These are phyloP conservation scores for Volucella bombylans DNA, from an alignment of 2,888 invertebrate genomes.

Conservation along the genomic window DNA sequence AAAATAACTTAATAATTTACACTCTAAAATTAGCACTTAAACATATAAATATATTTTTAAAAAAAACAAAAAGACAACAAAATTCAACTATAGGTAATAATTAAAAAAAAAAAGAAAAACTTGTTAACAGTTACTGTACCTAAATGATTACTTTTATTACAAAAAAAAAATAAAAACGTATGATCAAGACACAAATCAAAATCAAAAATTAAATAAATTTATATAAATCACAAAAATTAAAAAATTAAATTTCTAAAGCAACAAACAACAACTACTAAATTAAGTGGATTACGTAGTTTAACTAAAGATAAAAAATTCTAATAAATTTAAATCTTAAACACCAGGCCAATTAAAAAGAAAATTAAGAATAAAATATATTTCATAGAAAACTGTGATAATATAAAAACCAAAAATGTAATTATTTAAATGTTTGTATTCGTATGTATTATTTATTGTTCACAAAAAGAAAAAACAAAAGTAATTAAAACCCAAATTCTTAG, in stretches of 20 bases:
- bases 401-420: slow-evolving; percentile 34
- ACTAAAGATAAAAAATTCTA: slow-evolving; percentile 24
- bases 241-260: slow-evolving; percentile 22
- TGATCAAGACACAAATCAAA: slow-evolving; percentile 37
- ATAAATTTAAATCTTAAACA: slow-evolving; percentile 17
- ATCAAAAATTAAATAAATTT: not conserved
- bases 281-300: slow-evolving; percentile 29
- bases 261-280: slow-evolving; percentile 11
- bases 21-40: slow-evolving; percentile 20
- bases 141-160: slow-evolving; percentile 44
- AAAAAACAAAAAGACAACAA: slow-evolving; percentile 4
- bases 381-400: slow-evolving; percentile 73
- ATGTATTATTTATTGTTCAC: slow-evolving; percentile 37
- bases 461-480: slow-evolving; percentile 3
- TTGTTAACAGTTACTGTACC: slow-evolving; percentile 63
- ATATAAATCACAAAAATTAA: slow-evolving; percentile 18
- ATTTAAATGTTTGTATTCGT: slow-evolving; percentile 2
- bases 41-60: not conserved
- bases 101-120: slow-evolving; percentile 31
- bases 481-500: not conserved
- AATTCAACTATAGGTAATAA: not conserved
- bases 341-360: slow-evolving; percentile 58
- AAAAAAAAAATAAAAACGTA: slow-evolving; percentile 27
- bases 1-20: not conserved
- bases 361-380: slow-evolving; percentile 54